Evolutionary conservation across 2,113 vertebrate species (phyloP).

Genomic region (Amphiprion percula): DNA sequence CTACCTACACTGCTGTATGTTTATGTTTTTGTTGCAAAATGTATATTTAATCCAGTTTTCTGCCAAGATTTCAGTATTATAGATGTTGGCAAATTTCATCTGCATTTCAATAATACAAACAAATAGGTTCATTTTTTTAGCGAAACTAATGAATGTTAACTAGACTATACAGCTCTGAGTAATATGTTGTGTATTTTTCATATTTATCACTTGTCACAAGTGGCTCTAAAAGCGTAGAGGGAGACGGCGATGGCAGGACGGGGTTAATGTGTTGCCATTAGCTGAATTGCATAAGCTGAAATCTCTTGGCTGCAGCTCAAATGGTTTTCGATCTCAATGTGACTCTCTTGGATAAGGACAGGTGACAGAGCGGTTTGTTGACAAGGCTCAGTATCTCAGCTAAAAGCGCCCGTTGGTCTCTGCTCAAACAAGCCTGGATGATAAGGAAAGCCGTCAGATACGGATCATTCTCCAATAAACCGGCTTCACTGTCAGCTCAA

Average conservation of each 20-base stretch:
- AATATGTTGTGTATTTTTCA: background rate
- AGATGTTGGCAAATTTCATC: background rate
- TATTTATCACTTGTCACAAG: background rate
- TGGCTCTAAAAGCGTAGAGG: background rate
- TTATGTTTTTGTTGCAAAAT: background rate
- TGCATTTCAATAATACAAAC: background rate
- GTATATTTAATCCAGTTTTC: background rate
- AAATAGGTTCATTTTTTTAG: too few relatives aligned
- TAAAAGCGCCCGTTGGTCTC: slow-evolving; percentile 42
- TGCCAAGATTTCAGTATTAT: background rate
- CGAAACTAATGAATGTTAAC: background rate
- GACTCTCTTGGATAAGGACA: slow-evolving; percentile 58
- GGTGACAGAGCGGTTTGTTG: slow-evolving; percentile 62
- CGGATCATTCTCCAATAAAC: slow-evolving; percentile 41
- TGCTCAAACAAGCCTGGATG: slow-evolving; percentile 65
- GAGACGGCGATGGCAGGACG: background rate
- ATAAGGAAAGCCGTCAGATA: slow-evolving; percentile 69
- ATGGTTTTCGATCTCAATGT: slow-evolving; percentile 47
- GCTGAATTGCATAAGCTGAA: slow-evolving; percentile 23
- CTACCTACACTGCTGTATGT: background rate
- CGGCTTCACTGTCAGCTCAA: slow-evolving; percentile 32
- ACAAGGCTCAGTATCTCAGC: slow-evolving; percentile 55
- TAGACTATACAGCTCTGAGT: background rate
- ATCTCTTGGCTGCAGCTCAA: slow-evolving; percentile 53
- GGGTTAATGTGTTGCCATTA: slow-evolving; percentile 34